Percentiles rank a stretch among this genome's conserved stretches.
phyloP scores from a whole-genome alignment of 92 coral and sea anemone genomes.

The Phenganax stokvisi region DNA sequence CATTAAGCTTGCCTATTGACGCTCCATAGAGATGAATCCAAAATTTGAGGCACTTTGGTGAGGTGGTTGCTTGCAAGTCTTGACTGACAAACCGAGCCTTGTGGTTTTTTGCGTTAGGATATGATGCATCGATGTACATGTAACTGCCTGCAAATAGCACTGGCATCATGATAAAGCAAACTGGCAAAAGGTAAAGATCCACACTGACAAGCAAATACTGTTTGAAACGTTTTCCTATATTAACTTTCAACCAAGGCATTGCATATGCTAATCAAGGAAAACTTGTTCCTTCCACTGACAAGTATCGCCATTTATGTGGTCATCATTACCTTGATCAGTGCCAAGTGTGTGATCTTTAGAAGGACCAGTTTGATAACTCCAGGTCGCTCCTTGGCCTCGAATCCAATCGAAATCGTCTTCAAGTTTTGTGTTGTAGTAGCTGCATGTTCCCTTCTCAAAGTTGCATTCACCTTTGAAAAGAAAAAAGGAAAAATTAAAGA shows the following conservation, averaged over 20 bases:
- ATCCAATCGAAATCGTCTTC: conserved; percentile 97
- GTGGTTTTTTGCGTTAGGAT: conserved; percentile 69
- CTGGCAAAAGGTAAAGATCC: no score
- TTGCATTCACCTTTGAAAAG: conserved; percentile 64
- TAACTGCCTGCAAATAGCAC: conserved; percentile 56
- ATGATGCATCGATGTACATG: conserved; percentile 87
- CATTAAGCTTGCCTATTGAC: conserved; percentile 67
- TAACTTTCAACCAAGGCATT: no score
- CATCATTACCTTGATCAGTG: conserved; percentile 56
- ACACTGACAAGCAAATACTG: no score
- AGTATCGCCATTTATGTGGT: no score
- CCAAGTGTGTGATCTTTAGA: conserved; percentile 77
- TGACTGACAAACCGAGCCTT: conserved; percentile 84
- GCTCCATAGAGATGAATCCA: conserved; percentile 87
- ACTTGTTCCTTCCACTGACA: no score
- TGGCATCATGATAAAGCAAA: no score
- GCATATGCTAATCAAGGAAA: no score
- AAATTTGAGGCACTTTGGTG: conserved; percentile 70
- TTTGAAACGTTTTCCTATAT: no score
- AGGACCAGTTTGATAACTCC: conserved; percentile 93
- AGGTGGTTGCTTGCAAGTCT: conserved; percentile 58
- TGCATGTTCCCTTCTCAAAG: conserved; percentile 84
- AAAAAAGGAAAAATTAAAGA: background rate
- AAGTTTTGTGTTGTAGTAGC: conserved; percentile 60
- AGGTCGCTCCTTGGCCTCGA: conserved; percentile 67